phyloP scores from a whole-genome alignment of 1,140 invertebrate genomes.

The Calosoma granatense region DNA sequence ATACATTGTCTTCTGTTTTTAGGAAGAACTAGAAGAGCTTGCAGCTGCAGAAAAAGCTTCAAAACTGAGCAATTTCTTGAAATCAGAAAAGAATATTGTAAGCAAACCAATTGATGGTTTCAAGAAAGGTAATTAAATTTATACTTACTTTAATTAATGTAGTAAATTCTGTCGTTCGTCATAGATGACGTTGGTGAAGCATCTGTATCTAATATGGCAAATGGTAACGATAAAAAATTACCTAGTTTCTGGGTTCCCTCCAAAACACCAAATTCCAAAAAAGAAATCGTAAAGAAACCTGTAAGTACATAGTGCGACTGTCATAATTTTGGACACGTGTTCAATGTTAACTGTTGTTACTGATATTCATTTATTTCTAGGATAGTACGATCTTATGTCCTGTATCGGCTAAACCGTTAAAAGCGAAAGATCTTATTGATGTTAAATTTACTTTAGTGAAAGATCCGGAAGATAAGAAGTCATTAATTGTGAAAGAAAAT shows the following conservation, averaged over 20 bases:
- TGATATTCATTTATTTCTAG: slow-evolving; percentile 28
- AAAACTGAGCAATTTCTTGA: slow-evolving; percentile 65
- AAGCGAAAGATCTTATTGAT: slow-evolving; percentile 85
- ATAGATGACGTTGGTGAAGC: slow-evolving; percentile 22
- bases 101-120: slow-evolving; percentile 37
- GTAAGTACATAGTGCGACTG: slow-evolving; percentile 34
- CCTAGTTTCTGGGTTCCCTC: slow-evolving; percentile 98
- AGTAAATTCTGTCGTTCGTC: too few relatives aligned
- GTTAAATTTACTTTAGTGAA: slow-evolving; percentile 90
- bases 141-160: too few relatives aligned
- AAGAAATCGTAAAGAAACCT: slow-evolving; percentile 68
- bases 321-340: not conserved
- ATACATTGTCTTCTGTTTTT: slow-evolving; percentile 19
- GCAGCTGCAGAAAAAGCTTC: slow-evolving; percentile 59
- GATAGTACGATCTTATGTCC: slow-evolving; percentile 89
- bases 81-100: slow-evolving; percentile 62
- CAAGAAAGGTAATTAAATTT: slow-evolving; percentile 37
- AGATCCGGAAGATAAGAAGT: slow-evolving; percentile 72
- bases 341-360: slow-evolving; percentile 1
- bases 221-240: slow-evolving; percentile 55
- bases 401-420: slow-evolving; percentile 80
- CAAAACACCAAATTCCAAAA: slow-evolving; percentile 77
- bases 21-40: slow-evolving; percentile 49
- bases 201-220: slow-evolving; percentile 70
- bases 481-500: slow-evolving; percentile 72